These are phyloP conservation scores for Brachionus paranguensis DNA, from an alignment of 1,140 invertebrate genomes.

Conservation along the genomic window DNA sequence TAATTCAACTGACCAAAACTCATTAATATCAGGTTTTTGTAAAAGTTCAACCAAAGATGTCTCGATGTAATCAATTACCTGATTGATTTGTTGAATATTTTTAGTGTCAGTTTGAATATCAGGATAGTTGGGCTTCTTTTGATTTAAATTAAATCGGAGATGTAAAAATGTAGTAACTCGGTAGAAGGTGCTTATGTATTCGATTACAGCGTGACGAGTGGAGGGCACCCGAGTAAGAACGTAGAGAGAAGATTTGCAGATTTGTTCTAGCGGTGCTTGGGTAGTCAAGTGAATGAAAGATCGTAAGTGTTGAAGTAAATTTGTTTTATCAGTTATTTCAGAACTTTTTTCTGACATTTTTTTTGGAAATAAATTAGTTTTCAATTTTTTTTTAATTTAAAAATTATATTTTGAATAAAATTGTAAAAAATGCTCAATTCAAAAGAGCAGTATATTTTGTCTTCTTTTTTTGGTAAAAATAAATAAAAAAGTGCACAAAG, in stretches of 20 bases:
- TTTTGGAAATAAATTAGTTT: background rate
- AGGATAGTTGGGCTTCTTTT: conserved; percentile 15
- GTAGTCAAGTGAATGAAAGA: conserved; percentile 26
- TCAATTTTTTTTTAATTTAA: background rate
- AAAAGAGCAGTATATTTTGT: background rate
- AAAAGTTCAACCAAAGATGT: background rate
- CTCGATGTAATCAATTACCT: conserved; percentile 30
- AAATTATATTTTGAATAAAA: background rate
- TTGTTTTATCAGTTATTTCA: background rate
- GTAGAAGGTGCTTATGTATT: conserved; percentile 37
- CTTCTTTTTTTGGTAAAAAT: background rate
- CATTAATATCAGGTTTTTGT: background rate
- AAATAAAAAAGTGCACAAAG: background rate
- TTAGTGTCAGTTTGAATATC: conserved; percentile 9
- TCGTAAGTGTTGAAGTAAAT: background rate
- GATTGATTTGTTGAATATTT: conserved; percentile 36
- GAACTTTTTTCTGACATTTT: background rate
- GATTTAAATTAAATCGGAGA: conserved; percentile 28
- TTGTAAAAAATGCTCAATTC: background rate
- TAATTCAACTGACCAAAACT: conserved; percentile 20
- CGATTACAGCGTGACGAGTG: conserved; percentile 17
- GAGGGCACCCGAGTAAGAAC: background rate
- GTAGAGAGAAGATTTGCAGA: conserved; percentile 8
- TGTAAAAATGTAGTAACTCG: conserved; percentile 14
- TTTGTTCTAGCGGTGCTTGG: background rate